A percentile compares a stretch with the other conserved stretches of the same genome.
phyloP scores from a whole-genome alignment of 2,888 invertebrate species.

The Eutolmus rufibarbis region DNA sequence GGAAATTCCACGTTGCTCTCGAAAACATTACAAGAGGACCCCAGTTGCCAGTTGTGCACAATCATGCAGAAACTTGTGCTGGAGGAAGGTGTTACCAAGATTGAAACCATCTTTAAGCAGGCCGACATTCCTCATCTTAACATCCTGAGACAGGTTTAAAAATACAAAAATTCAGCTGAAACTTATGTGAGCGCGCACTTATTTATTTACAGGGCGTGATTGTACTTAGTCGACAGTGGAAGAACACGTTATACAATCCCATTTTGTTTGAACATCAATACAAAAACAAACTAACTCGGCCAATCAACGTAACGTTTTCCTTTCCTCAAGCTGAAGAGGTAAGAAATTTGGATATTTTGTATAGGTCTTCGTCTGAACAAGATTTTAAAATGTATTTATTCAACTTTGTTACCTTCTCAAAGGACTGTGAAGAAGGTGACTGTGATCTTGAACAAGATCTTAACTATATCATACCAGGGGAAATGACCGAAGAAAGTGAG shows the following conservation, averaged over 20 bases:
- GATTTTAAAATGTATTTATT: neutral
- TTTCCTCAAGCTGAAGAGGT: conserved; percentile 85
- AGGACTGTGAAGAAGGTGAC: conserved; percentile 61
- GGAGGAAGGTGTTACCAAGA: conserved; percentile 76
- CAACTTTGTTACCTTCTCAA: neutral
- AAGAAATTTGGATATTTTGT: conserved; percentile 48
- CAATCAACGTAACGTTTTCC: conserved; percentile 88
- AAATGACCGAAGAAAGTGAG: conserved; percentile 63
- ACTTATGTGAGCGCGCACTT: conserved; percentile 41
- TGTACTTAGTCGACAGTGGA: conserved; percentile 95
- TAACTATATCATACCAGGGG: conserved; percentile 58
- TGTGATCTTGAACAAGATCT: conserved; percentile 60
- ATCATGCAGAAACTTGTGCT: conserved; percentile 86
- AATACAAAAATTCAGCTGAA: conserved; percentile 1
- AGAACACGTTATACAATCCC: conserved; percentile 93
- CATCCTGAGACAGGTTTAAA: conserved; percentile 75
- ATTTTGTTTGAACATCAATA: conserved; percentile 87
- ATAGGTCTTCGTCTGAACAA: neutral
- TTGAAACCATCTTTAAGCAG: conserved; percentile 84
- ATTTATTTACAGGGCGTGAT: conserved; percentile 81
- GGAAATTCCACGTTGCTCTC: conserved; percentile 86
- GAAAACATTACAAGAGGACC: conserved; percentile 92
- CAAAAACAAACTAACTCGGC: conserved; percentile 81
- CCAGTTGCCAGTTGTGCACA: conserved; percentile 90
- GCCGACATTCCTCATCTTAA: conserved; percentile 86